These are phyloP conservation scores for Paraescarpia echinospica DNA, from an alignment of 1,140 invertebrate species.

Conservation along the genomic window DNA sequence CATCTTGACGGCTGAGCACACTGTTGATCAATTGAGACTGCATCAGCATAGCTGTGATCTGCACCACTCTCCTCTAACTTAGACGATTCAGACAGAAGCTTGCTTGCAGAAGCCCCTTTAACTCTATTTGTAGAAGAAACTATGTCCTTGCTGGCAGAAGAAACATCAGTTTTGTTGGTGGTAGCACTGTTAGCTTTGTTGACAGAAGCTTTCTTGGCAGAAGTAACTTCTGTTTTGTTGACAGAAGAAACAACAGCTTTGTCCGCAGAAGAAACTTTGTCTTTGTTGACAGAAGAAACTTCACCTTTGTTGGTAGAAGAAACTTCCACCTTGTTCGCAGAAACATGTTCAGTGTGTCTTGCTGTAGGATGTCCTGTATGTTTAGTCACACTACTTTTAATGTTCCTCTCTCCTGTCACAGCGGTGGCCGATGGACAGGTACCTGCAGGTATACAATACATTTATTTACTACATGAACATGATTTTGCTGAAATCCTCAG, in stretches of 20 bases:
- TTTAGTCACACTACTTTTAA: not conserved
- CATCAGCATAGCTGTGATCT: not conserved
- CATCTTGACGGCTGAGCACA: not conserved
- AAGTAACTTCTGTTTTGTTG: not conserved
- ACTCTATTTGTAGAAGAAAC: no score
- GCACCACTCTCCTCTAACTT: not conserved
- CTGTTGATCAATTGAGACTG: not conserved
- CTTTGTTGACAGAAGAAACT: no score
- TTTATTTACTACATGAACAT: not conserved
- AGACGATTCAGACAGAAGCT: not conserved
- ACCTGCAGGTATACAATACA: not conserved
- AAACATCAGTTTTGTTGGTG: no score
- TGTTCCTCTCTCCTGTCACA: not conserved
- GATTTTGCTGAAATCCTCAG: not conserved
- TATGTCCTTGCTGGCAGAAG: no score
- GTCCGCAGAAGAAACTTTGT: no score
- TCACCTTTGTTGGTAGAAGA: no score
- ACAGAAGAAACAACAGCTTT: not conserved
- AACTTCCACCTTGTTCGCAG: not conserved
- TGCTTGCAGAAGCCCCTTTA: not conserved
- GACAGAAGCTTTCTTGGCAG: not conserved
- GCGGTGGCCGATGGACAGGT: not conserved
- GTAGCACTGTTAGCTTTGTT: no score
- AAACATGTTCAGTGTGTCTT: not conserved
- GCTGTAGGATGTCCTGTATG: not conserved